Conservation (phyloP, 2,113 vertebrate genomes). For the Macrotus californicus region DNA sequence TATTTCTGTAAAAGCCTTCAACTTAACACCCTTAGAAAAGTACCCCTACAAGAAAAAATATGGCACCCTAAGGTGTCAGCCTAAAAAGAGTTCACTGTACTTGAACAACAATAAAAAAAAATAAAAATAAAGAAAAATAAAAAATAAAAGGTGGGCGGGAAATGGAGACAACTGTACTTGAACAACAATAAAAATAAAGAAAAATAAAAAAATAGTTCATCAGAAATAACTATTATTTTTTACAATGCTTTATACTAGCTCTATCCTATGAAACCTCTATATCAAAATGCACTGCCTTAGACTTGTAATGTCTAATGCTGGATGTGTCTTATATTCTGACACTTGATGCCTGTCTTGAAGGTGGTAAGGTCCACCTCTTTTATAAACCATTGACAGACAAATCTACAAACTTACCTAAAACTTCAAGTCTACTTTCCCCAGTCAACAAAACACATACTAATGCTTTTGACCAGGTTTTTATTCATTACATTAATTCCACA, state of each 20-base stretch:
- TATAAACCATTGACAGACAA: background rate
- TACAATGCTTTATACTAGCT: background rate
- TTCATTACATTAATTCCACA: background rate
- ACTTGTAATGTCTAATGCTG: background rate
- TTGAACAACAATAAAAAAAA: too few species aligned
- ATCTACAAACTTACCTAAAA: background rate
- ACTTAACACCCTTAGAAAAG: background rate
- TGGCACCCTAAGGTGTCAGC: background rate
- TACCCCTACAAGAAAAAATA: background rate
- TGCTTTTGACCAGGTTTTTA: background rate
- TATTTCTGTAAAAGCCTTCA: background rate
- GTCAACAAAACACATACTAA: background rate
- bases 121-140: too few species aligned
- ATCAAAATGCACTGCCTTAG: background rate
- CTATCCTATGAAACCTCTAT: background rate
- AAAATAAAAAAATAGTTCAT: background rate
- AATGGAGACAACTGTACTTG: too few species aligned
- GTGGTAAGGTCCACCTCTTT: background rate
- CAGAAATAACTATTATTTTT: background rate
- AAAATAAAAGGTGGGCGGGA: too few species aligned
- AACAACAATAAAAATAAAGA: too few species aligned
- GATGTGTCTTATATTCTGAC: background rate
- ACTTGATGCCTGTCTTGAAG: background rate
- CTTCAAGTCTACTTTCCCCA: background rate
- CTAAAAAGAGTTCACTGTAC: background rate